A percentile compares a stretch with the other conserved stretches of the same genome.
phyloP scores from a whole-genome alignment of 2,113 vertebrate genomes.

The Gopherus flavomarginatus region DNA sequence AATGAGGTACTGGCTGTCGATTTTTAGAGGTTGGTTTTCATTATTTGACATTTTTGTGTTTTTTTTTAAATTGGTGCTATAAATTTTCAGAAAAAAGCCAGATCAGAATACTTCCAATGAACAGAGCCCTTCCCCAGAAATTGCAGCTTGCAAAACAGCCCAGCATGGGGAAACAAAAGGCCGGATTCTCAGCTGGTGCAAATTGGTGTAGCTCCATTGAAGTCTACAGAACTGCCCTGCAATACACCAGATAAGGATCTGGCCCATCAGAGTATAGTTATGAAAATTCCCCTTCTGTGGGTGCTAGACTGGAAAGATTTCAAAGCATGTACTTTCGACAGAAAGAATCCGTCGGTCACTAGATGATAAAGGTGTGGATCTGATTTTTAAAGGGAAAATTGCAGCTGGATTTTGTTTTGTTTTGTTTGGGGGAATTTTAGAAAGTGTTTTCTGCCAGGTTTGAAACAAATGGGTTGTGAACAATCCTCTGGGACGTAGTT shows the following conservation, averaged over 20 bases:
- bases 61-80: background rate
- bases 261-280: background rate
- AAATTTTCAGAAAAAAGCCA: background rate
- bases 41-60: too few species aligned
- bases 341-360: rapidly evolving
- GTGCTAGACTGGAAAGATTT: background rate
- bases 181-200: background rate
- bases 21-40: background rate
- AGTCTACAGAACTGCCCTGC: background rate
- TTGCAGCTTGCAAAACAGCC: background rate
- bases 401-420: background rate
- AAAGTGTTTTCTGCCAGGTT: background rate
- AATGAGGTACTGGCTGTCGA: too few species aligned
- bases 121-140: background rate
- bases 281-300: background rate
- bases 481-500: rapidly evolving
- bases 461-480: background rate
- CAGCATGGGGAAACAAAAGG: background rate
- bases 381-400: background rate
- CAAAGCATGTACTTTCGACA: background rate
- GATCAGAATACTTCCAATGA: background rate
- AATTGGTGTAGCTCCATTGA: background rate
- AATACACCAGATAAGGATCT: background rate
- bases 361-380: rapidly evolving
- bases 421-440: background rate